Evolutionary conservation across 2,113 vertebrate species (phyloP), one percentile per base, ranked within the genome.

Genomic region (Lasiurus cinereus): DNA sequence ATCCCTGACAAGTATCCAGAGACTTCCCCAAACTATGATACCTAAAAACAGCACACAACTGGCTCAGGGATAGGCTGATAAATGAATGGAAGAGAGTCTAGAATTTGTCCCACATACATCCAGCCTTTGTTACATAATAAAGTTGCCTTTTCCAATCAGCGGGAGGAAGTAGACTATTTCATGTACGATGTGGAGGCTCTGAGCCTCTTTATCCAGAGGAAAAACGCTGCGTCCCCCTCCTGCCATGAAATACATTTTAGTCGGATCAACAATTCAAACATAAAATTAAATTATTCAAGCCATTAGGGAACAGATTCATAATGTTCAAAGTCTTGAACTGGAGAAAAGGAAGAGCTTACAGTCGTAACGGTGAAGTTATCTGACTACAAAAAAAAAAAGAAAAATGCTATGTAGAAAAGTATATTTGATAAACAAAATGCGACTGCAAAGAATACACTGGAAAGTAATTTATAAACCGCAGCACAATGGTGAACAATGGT

Each of bases 341-440:
- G 31, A 6, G 14, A 67, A 39, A 1, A 15, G 16, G 21, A 89
- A 48, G 64, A 92, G 43, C 50, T 56, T 12, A 90, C 52, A 90
- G 22, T 39, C 5, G 90, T 43, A 77, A 82, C 93, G 6, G 13
- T 5, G 22, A 94, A 79, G 21, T 36, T 88, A 83, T 84, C 12
- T 88, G 24, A 82, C n/a, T 62, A 62, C 18, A 19, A 33, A 91
- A 82, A 82, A 91, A 82, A 77, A 93, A 91, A 92, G 36, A 89
- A 91, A 29, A 46, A 29, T 46, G 92, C 66, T 43, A 77, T 66
- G 16, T 43, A 73, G 77, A 85, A 93, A 93, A 88, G 69, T 21
- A 79, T 6, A 72, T 73, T n/a, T 80, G 10, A 84, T 70, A 86
- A 95, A 78, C 16, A 94, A 88, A 62, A 18, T 50, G 73, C 69